Percentiles rank a stretch among this genome's conserved stretches.
phyloP scores from a whole-genome alignment of 2,113 vertebrate species.

The Salvelinus sp. region DNA sequence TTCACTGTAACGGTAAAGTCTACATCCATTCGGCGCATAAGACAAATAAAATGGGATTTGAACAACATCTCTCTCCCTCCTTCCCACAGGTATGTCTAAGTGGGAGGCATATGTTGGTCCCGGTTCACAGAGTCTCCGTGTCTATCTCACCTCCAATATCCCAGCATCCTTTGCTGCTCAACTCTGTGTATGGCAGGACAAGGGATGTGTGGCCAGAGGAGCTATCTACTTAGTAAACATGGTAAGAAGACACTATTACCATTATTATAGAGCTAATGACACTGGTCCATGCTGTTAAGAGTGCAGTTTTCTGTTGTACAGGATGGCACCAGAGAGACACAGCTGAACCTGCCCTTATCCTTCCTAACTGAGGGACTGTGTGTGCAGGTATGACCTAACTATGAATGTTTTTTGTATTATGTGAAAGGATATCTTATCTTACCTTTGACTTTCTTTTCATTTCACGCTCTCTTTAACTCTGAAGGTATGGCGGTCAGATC shows the following conservation, averaged over 20 bases:
- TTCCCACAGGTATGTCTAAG: slow-evolving; percentile 34
- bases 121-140: slow-evolving; percentile 58
- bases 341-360: slow-evolving; percentile 66
- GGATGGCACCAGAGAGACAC: slow-evolving; percentile 48
- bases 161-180: slow-evolving; percentile 80
- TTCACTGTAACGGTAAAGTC: no score
- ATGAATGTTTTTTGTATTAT: not conserved
- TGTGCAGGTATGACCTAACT: slow-evolving; percentile 76
- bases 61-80: not conserved
- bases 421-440: not conserved
- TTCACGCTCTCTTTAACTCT: slow-evolving; percentile 9
- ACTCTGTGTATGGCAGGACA: slow-evolving; percentile 66
- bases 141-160: slow-evolving; percentile 70
- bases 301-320: slow-evolving; percentile 52
- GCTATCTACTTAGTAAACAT: slow-evolving; percentile 56
- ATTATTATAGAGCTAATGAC: not conserved
- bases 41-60: no score
- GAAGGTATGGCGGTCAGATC: slow-evolving; percentile 87
- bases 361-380: slow-evolving; percentile 65
- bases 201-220: slow-evolving; percentile 44
- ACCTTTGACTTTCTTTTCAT: not conserved
- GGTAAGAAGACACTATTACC: slow-evolving; percentile 32
- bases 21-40: no score
- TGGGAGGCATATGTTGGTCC: slow-evolving; percentile 75
- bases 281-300: not conserved